These are phyloP conservation scores for Molorchus minor DNA, from an alignment of 2,888 invertebrate genomes.

Conservation along the genomic window DNA sequence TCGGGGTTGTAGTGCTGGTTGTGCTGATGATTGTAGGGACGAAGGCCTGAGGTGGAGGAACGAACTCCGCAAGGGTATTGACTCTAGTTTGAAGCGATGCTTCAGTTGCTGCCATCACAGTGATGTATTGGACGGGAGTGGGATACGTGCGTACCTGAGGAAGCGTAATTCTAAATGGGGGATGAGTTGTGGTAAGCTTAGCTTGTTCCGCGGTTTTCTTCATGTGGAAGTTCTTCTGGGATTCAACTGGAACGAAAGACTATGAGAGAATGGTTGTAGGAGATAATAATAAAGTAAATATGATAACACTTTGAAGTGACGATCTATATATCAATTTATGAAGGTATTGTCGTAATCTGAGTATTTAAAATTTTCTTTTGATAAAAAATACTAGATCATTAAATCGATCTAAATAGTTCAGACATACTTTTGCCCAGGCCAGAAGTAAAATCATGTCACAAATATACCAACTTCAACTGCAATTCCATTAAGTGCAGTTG, in stretches of 20 bases:
- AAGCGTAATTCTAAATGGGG: slow-evolving; percentile 57
- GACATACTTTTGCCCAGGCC: no score
- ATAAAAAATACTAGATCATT: no score
- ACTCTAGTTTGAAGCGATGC: slow-evolving; percentile 56
- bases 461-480: no score
- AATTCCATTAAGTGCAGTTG: no score
- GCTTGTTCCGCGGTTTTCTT: slow-evolving; percentile 66
- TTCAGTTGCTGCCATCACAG: slow-evolving; percentile 57
- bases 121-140: slow-evolving; percentile 49
- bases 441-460: no score
- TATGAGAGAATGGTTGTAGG: not conserved
- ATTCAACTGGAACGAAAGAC: slow-evolving; percentile 75
- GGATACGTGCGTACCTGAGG: slow-evolving; percentile 42
- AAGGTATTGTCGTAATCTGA: no score
- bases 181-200: slow-evolving; percentile 62
- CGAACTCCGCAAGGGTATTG: slow-evolving; percentile 64
- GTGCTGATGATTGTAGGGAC: slow-evolving; percentile 58
- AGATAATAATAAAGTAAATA: no score
- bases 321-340: no score
- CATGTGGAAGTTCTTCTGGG: slow-evolving; percentile 87
- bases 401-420: no score
- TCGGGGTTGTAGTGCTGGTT: slow-evolving; percentile 58
- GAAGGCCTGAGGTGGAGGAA: slow-evolving; percentile 62
- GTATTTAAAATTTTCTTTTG: no score
- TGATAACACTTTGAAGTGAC: no score